Evolutionary conservation across 2,113 vertebrate genomes (phyloP).

Genomic region (Sinocyclocheilus anshuiensis): DNA sequence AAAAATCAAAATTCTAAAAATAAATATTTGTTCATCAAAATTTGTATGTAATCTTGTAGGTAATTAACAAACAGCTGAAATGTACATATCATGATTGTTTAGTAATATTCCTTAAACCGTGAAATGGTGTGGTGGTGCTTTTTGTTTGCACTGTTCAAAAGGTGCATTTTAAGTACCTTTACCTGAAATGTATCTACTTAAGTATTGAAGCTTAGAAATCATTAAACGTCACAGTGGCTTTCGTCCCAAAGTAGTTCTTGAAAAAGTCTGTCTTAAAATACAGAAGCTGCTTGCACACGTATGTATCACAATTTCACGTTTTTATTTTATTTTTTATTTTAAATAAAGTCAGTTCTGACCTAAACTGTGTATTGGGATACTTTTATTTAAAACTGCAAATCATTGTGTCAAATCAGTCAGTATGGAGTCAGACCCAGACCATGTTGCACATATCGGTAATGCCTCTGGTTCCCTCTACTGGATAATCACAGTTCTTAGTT

Average conservation of each 20-base stretch:
- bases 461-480: constrained; percentile 4
- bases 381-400: constrained; percentile 15
- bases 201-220: constrained; percentile 64
- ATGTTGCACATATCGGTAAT: neutral
- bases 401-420: neutral
- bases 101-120: constrained; percentile 38
- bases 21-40: neutral
- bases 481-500: neutral
- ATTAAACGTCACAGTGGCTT: constrained; percentile 72
- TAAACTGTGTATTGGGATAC: neutral
- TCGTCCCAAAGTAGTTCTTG: constrained; percentile 73
- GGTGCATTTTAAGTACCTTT: neutral
- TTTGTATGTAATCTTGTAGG: neutral
- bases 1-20: neutral
- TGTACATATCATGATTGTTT: constrained; percentile 50
- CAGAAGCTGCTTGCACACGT: constrained; percentile 59
- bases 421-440: neutral
- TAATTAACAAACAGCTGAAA: neutral
- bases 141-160: constrained; percentile 21
- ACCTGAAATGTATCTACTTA: neutral
- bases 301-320: constrained; percentile 69
- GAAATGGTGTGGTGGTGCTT: constrained; percentile 39
- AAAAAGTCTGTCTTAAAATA: constrained; percentile 65
- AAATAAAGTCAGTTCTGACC: constrained; percentile 79
- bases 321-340: constrained; percentile 46